Base-by-base conservation (phyloP, 2,797 vertebrate genomes). In the Sebastes oblongus region DNA sequence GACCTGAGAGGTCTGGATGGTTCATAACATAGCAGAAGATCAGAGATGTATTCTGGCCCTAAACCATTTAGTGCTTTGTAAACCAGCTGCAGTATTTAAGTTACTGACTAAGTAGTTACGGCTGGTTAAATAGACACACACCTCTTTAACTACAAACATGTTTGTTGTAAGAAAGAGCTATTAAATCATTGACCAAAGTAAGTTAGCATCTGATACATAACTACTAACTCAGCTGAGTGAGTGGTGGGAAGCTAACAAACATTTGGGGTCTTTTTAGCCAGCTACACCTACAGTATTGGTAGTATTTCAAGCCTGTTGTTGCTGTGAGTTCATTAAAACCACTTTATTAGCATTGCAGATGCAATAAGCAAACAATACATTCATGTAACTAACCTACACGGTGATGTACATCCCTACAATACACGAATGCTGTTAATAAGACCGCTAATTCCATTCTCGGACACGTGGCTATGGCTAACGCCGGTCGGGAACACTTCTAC, bases 371-470 rank as follows among this genome's bases (percentile, higher is more conserved):
- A 50, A n/a, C 14, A 3, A 30, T 14, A n/a, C 32, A 13, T 55
- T 8, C 42, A 20, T 46, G 22, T 34, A 42, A 18, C 18, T 50
- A 18, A 69, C n/a, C 4, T 10, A 34, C 24, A 24, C 2, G 8
- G 4, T 32, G 1, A 27, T 4, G 14, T 2, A 7, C 52, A 66
- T 4, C 29, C 6, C 12, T 39, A 16, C 20, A 59, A 25, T 12
- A 16, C 24, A 13, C 29, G 34, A 42, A 78, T 77, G 25, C 80
- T 30, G 62, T 42, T 42, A 14, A 14, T 12, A 42, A 75, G 1
- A 13, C 5, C 12, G 16, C 25, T 12, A 7, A 9, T 1, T 81
- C 82, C 75, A 77, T 88, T 83, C 66, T 84, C 88, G 85, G 88
- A 89, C 88, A 73, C 0, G 2, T 0, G 14, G 1, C 12, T 42